Percentiles rank a stretch among this genome's conserved stretches.
These are phyloP conservation scores for Naja naja DNA, from an alignment of 2,113 vertebrate genomes.

Conservation along the genomic window DNA sequence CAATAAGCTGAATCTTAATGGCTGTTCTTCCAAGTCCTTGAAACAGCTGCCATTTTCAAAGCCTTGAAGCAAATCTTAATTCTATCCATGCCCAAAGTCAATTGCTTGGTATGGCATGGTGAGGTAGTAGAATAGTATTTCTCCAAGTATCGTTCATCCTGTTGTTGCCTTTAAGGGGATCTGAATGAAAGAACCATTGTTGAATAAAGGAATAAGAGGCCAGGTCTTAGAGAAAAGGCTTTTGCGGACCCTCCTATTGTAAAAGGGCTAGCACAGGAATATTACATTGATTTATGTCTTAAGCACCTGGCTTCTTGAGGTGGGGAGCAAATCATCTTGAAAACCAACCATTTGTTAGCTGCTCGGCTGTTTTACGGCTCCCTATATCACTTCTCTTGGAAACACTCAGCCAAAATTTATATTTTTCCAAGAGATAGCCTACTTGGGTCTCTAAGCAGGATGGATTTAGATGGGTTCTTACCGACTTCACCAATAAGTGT, in stretches of 20 bases:
- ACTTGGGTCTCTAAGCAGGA: neutral
- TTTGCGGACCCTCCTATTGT: neutral
- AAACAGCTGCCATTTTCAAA: constrained; percentile 65
- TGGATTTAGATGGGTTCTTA: neutral
- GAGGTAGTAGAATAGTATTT: constrained; percentile 70
- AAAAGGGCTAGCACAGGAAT: neutral
- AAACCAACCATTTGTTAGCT: neutral
- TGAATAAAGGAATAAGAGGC: constrained; percentile 50
- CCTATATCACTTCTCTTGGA: neutral
- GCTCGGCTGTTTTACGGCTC: neutral
- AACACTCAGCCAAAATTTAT: neutral
- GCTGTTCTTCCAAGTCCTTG: constrained; percentile 57
- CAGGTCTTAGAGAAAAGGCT: neutral
- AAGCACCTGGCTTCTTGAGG: neutral
- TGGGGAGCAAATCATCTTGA: neutral
- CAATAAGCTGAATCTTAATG: constrained; percentile 37
- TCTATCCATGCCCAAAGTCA: constrained; percentile 65
- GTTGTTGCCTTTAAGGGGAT: constrained; percentile 61
- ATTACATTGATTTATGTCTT: neutral
- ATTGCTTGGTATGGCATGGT: constrained; percentile 67
- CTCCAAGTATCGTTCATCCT: constrained; percentile 60
- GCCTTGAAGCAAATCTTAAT: constrained; percentile 68
- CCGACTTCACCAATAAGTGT: neutral
- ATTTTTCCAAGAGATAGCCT: neutral
- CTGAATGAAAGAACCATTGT: constrained; percentile 39